Base-by-base conservation (phyloP, 1,140 invertebrate species). In the Physella acuta region DNA sequence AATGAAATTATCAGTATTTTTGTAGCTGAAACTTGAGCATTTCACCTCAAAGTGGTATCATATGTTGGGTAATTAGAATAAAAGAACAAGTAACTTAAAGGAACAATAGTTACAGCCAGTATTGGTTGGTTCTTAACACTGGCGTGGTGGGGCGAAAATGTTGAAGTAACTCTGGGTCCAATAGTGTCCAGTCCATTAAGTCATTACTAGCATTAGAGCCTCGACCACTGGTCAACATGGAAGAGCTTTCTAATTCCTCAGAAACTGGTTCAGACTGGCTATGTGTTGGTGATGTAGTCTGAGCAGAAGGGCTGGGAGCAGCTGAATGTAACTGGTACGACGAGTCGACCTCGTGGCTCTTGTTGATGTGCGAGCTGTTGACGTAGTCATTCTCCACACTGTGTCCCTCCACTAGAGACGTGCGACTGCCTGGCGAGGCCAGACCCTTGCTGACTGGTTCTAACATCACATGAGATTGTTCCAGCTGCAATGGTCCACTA, bases 391-490 rank as follows among this genome's bases (percentile, higher is more conserved):
- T 31, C n/a, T 67, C 64, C 3, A 24, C 53, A 14, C 8, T 26
- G n/a, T 37, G 20, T 2, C 24, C 20, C 3, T 20, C 16, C 44
- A 67, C 36, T 1, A 76, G 49, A n/a, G 73, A 70, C 26, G 72
- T 55, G 26, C 75, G 74, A 31, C 73, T 71, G 4, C 24, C 62
- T 1, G 71, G 70, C 31, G 62, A 62, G 24, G 69, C 56, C 8
- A 51, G 31, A 28, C 69, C 65, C 31, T 76, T 64, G 49, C 39
- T 20, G 36, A 78, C 68, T 1, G 78, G 79, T 66, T 81, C 76
- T 55, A 82, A 81, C 36, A 77, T 76, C 44, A 82, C 77, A 70
- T 82, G 78, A 11, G 79, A 77, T 68, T 82, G 81, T 26, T 82
- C 76, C 37, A 82, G 71, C 66, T 78, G 73, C 49, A 78, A 66